Base-by-base conservation (phyloP, 2,113 vertebrate species). In the Tiliqua scincoides region DNA sequence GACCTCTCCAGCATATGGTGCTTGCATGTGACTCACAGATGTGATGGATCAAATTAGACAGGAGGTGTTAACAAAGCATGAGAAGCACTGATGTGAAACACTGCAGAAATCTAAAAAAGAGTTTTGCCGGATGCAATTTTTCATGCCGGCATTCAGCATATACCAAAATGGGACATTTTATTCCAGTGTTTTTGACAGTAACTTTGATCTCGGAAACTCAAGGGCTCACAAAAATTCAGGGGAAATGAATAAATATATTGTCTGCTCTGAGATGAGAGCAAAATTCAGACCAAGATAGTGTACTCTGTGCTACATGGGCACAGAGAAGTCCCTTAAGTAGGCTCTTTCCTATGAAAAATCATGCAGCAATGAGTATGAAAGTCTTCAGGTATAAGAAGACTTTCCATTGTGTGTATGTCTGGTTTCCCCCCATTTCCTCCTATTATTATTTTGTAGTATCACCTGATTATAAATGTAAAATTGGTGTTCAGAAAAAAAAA, bases 21-120 rank as follows among this genome's bases (percentile, higher is more conserved):
- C 61, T 77, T 84, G 52, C 61, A 37, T 48, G 71, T 91, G 90
- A 91, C 35, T 92, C 30, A 83, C 57, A 37, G 57, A 61, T 68
- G 27, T 82, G 79, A 35, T 18, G 48, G 71, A 65, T 35, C 80
- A 59, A 88, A 82, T 92, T 79, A 84, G 54, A 62, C 32, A 83
- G 67, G 71, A 35, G 93, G 18, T 32, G 79, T 72, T 30, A 89
- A 32, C 48, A 77, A 40, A 30, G 75, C 62, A 2, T 40, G 75
- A 72, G 35, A 88, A 87, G 37, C 73, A 87, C 89, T 61, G 78
- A 75, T 11, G 72, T 52, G 57, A 48, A 81, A 32, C 85, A 35
- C 3, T 86, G 59, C 67, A 84, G 37, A 92, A 88, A 85, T 63
- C 18, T 37, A 87, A 84, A 10, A 37, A n/a, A 61, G 23, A 3